Evolutionary conservation across 2,888 invertebrate species (phyloP), one percentile per base, ranked within the genome.

Genomic region (Netelia melanura): DNA sequence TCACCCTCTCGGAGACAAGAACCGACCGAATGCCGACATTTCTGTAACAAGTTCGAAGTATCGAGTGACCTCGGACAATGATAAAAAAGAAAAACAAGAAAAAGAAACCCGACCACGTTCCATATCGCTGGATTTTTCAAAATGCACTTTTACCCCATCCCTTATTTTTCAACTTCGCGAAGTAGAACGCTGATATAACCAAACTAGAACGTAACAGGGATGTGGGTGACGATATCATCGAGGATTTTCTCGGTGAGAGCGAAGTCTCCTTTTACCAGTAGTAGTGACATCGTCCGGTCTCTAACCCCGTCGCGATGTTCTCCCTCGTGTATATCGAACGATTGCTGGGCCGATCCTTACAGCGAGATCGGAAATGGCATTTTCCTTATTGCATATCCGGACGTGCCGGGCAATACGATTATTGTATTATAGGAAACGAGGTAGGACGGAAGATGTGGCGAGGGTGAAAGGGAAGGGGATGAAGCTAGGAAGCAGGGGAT

Each of bases 381-480:
- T 91, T 90, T 87, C 89, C 89, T 91, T 89, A 90, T 90, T 90
- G 89, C 88, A 84, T 85, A 84, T 84, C 80, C 81, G 68, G 89
- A 91, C 91, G 91, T 92, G 91, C 88, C 82, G 87, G 44, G 90
- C 89, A 90, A 88, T 86, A 84, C 67, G 89, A 91, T 89, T 89
- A 90, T 90, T 88, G 88, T 87, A 89, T 90, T 90, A 90, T 81
- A 85, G 61, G 61, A 23, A 68, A 65, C 48, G 71, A 67, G 62
- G 38, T 30, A 70, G 54, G n/a, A 62, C 17, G 62, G 48, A 2
- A 52, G 65, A 52, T 64, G 14, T 54, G 23, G 21, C 3, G 44
- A 25, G 38, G n/a, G 11, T 2, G 5, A 30, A 30, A 62, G 48
- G 68, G 68, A 17, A 43, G 76, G 81, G 79, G 68, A 74, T 54